A percentile compares a stretch with the other conserved stretches of the same genome.
These are phyloP conservation scores for Pachyramphus minor DNA, from an alignment of 2,113 vertebrate species.

Conservation along the genomic window DNA sequence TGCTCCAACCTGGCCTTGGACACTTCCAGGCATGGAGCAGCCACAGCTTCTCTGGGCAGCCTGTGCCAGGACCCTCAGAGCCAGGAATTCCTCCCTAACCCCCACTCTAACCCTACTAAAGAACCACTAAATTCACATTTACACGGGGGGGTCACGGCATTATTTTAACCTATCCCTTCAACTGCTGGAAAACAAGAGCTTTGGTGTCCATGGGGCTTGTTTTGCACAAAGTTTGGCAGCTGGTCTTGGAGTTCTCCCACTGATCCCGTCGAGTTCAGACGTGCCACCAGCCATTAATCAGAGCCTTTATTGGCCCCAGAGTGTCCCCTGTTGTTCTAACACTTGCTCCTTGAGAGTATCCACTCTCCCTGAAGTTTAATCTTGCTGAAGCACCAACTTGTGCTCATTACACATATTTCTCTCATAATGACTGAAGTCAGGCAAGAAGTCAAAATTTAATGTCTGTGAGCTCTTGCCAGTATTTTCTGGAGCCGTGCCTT, in stretches of 20 bases:
- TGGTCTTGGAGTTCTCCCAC: rapidly evolving
- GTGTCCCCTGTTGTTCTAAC: not conserved
- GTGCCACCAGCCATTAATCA: not conserved
- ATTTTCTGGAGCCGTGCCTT: not conserved
- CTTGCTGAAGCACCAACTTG: not conserved
- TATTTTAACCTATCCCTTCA: rapidly evolving
- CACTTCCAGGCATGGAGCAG: not conserved
- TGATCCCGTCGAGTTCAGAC: not conserved
- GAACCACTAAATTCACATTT: not conserved
- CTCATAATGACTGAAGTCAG: not conserved
- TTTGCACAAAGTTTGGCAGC: not conserved
- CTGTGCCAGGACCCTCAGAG: not conserved
- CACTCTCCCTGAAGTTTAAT: not conserved
- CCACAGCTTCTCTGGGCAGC: not conserved
- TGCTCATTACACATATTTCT: not conserved
- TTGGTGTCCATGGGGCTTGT: rapidly evolving
- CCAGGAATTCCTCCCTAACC: not conserved
- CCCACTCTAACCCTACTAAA: not conserved
- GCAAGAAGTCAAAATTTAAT: not conserved
- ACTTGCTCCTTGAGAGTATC: not conserved
- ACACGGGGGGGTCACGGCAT: rapidly evolving
- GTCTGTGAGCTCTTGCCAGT: not conserved
- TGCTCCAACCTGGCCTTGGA: not conserved
- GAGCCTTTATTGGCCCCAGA: not conserved
- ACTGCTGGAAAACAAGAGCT: not conserved